These are phyloP conservation scores for Pogonophryne albipinna DNA, from an alignment of 2,797 vertebrate genomes.

Conservation along the genomic window DNA sequence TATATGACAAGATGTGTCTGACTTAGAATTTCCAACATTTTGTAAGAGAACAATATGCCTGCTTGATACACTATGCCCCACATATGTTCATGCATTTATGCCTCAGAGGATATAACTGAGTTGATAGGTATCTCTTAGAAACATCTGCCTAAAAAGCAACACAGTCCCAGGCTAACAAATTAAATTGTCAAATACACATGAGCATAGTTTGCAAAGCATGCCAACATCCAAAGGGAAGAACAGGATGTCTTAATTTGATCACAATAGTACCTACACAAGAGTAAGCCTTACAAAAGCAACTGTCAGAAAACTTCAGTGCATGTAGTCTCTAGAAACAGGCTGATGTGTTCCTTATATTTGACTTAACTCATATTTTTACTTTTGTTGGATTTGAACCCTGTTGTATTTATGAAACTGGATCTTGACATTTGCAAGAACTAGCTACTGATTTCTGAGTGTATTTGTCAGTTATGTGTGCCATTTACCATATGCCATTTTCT, in stretches of 20 bases:
- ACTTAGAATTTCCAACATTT: conserved; percentile 39
- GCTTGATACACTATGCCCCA: conserved; percentile 33
- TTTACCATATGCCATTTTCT: not conserved
- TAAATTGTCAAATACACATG: conserved; percentile 65
- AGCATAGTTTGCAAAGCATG: conserved; percentile 44
- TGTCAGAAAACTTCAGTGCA: conserved; percentile 20
- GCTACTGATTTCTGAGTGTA: conserved; percentile 15
- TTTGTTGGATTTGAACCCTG: conserved; percentile 25
- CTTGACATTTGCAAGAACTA: conserved; percentile 8
- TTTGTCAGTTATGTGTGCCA: conserved; percentile 30
- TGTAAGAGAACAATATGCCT: conserved; percentile 14
- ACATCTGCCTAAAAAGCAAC: conserved; percentile 71
- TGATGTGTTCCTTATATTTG: conserved; percentile 31
- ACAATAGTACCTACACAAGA: conserved; percentile 34
- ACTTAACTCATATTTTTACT: conserved; percentile 10
- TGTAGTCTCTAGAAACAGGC: conserved; percentile 15
- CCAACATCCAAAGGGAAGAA: conserved; percentile 55
- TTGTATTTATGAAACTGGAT: conserved; percentile 28
- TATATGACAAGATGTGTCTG: conserved; percentile 7
- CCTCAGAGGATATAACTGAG: conserved; percentile 63
- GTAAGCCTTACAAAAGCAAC: conserved; percentile 34
- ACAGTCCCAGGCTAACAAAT: conserved; percentile 55
- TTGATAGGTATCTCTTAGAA: conserved; percentile 68
- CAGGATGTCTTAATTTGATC: conserved; percentile 68
- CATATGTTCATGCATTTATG: conserved; percentile 72